Conservation (phyloP, 92 coral and sea anemone genomes). For the Parazoanthus swiftii region DNA sequence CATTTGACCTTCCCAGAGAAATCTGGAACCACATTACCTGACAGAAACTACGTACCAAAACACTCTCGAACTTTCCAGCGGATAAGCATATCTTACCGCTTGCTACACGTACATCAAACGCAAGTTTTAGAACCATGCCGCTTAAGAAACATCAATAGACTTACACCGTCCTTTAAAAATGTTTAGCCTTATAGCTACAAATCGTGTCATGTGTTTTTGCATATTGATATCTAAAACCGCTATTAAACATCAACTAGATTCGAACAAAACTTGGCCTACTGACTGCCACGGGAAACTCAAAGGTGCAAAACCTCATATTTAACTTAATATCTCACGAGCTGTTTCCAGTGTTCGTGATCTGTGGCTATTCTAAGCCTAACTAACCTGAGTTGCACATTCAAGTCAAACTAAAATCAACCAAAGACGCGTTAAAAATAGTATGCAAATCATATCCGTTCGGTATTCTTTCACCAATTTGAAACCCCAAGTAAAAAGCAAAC, state of each 20-base stretch:
- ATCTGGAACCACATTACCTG: not conserved
- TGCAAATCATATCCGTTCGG: not conserved
- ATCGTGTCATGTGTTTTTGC: no score
- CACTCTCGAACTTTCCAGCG: not conserved
- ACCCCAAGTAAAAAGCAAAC: not conserved
- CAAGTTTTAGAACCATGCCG: not conserved
- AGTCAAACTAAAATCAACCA: not conserved
- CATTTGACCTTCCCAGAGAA: not conserved
- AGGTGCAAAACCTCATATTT: not conserved
- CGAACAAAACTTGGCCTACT: no score
- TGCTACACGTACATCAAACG: no score
- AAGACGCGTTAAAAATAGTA: no score
- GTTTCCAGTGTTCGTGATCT: not conserved
- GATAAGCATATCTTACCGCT: no score
- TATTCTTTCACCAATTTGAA: no score
- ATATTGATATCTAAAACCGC: no score
- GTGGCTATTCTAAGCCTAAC: not conserved
- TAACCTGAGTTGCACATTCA: not conserved
- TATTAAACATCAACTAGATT: no score
- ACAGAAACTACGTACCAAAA: not conserved
- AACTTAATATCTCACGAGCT: not conserved
- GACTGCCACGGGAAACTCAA: not conserved
- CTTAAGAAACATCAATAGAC: not conserved
- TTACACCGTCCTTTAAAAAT: no score
- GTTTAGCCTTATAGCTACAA: no score